These are phyloP conservation scores for Eurystomus glaucurus DNA, from an alignment of 2,797 vertebrate species.

Conservation along the genomic window DNA sequence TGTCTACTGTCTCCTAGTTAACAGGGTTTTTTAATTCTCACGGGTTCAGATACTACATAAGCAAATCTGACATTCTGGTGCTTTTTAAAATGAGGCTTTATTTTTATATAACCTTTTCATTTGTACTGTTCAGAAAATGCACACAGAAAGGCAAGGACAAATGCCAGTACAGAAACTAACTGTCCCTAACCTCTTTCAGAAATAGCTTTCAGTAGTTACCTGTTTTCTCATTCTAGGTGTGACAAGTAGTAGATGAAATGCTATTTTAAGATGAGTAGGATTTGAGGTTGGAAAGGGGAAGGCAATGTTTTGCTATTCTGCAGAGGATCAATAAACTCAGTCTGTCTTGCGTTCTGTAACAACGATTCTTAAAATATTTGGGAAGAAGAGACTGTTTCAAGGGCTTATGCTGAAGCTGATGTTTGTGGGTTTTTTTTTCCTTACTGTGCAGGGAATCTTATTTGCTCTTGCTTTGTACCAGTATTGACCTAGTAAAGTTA, in stretches of 20 bases:
- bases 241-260: background rate
- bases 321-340: background rate
- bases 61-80: background rate
- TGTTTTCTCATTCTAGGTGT: background rate
- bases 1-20: background rate
- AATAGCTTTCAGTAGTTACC: background rate
- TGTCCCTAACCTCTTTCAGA: background rate
- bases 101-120: background rate
- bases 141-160: background rate
- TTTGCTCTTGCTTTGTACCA: slow-evolving; percentile 27
- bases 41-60: background rate
- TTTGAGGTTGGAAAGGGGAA: background rate
- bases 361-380: background rate
- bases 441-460: background rate
- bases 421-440: background rate
- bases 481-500: background rate
- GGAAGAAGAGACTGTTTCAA: background rate
- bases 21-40: background rate
- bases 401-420: background rate
- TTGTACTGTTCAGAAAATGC: background rate
- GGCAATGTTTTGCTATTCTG: background rate
- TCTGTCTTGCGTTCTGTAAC: background rate
- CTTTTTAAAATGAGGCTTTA: background rate
- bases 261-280: background rate
- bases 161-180: background rate